Conservation (phyloP, 2,888 invertebrate species). For the Diploptera punctata region DNA sequence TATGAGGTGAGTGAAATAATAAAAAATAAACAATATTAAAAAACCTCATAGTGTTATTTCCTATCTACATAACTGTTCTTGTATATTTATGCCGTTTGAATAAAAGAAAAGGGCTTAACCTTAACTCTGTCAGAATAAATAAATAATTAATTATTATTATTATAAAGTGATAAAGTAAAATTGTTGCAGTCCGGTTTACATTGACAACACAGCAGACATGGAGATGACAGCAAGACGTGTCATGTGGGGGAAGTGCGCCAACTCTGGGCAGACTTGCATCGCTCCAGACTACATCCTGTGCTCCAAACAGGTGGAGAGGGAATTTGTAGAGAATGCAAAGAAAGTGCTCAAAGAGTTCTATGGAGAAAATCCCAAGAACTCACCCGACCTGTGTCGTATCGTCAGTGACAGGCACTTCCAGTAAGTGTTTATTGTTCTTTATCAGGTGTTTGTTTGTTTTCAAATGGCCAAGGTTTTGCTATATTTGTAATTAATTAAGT, state of each 20-base stretch:
- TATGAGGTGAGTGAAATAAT: no score
- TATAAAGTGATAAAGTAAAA: not conserved
- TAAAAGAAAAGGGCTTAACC: no score
- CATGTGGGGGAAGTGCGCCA: slow-evolving; percentile 94
- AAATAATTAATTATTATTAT: not conserved
- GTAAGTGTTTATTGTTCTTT: no score
- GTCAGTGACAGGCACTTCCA: slow-evolving; percentile 86
- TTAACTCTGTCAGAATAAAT: no score
- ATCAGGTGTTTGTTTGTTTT: no score
- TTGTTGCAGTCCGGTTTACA: slow-evolving; percentile 80
- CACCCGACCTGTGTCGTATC: slow-evolving; percentile 86
- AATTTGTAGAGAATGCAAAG: slow-evolving; percentile 70
- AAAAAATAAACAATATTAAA: no score
- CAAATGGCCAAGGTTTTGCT: no score
- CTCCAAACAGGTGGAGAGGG: slow-evolving; percentile 74
- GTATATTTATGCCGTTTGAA: no score
- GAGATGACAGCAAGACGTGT: slow-evolving; percentile 80
- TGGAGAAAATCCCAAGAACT: slow-evolving; percentile 78
- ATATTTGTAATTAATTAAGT: no score
- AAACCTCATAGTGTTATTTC: no score
- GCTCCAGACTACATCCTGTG: slow-evolving; percentile 95
- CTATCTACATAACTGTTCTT: no score
- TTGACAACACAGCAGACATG: slow-evolving; percentile 85
- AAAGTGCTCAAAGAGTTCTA: slow-evolving; percentile 81
- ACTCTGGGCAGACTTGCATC: slow-evolving; percentile 95